phyloP scores from a whole-genome alignment of 2,113 vertebrate genomes.

The Noctilio leporinus region DNA sequence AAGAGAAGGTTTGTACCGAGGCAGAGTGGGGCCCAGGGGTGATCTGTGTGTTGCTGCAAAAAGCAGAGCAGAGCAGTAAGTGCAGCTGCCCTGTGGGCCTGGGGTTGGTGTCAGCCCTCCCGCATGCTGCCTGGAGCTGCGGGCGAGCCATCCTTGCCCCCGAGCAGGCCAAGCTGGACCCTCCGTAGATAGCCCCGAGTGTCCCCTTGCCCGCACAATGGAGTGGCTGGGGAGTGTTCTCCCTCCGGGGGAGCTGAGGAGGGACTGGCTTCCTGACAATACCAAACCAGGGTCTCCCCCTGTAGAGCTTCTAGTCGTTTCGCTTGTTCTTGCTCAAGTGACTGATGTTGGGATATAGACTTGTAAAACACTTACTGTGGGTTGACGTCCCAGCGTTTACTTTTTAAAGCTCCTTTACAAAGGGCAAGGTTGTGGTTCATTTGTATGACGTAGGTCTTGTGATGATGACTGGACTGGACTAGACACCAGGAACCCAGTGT shows the following conservation, averaged over 20 bases:
- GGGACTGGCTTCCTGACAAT: not conserved
- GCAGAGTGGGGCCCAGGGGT: rapidly evolving
- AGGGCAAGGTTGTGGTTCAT: not conserved
- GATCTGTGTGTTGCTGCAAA: rapidly evolving
- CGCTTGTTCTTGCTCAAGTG: not conserved
- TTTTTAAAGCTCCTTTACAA: not conserved
- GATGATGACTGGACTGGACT: not conserved
- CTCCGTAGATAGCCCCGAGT: rapidly evolving
- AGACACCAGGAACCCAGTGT: not conserved
- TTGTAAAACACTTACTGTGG: not conserved
- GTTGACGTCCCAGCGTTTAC: rapidly evolving
- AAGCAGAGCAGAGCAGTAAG: not conserved
- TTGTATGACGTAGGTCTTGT: not conserved
- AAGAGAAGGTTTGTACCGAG: conserved; percentile 76
- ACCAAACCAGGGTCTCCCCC: rapidly evolving
- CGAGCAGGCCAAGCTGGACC: rapidly evolving
- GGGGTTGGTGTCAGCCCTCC: too few species aligned
- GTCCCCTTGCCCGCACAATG: not conserved
- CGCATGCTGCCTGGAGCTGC: not conserved
- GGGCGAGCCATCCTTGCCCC: not conserved
- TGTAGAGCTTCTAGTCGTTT: not conserved
- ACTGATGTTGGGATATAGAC: rapidly evolving
- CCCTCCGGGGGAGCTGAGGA: not conserved
- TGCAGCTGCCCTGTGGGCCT: rapidly evolving
- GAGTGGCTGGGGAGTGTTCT: not conserved